These are phyloP conservation scores for Thalassaphorura encarpata DNA, from an alignment of 1,140 invertebrate genomes.

Conservation along the genomic window DNA sequence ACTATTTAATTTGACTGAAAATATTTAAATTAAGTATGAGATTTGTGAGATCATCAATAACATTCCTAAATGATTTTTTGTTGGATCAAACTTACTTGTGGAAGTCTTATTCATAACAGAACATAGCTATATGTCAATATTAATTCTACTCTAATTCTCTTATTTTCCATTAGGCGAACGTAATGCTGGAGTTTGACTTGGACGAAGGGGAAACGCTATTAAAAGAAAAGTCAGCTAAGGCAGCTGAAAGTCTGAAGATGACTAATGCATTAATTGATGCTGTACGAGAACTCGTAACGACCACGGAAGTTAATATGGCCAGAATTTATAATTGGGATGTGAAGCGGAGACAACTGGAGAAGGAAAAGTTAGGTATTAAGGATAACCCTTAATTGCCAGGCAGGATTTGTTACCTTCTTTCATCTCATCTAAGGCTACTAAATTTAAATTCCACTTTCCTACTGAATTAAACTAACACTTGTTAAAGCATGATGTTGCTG, in stretches of 20 bases:
- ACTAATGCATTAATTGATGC: constrained; percentile 26
- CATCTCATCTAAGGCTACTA: too few species aligned
- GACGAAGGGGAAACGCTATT: constrained; percentile 83
- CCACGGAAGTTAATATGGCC: constrained; percentile 97
- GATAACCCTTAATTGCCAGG: too few species aligned
- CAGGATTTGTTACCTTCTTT: too few species aligned
- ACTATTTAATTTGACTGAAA: too few species aligned
- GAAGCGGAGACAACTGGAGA: constrained; percentile 63
- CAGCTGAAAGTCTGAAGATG: constrained; percentile 60
- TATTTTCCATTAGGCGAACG: constrained; percentile 61
- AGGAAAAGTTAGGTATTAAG: constrained; percentile 26
- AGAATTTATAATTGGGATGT: constrained; percentile 94
- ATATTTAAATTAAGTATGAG: too few species aligned
- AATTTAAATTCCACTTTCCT: too few species aligned
- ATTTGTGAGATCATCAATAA: too few species aligned
- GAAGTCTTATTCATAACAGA: not conserved
- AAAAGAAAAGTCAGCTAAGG: constrained; percentile 75
- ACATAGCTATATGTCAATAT: constrained; percentile 4
- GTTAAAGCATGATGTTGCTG: too few species aligned
- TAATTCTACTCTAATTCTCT: constrained; percentile 10
- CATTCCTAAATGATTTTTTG: constrained; percentile 3
- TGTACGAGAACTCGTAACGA: constrained; percentile 80
- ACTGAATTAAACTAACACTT: too few species aligned
- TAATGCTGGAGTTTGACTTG: constrained; percentile 94
- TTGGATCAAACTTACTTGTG: not conserved